These are phyloP conservation scores for Nemapogon koenigi DNA, from an alignment of 2,888 invertebrate species.

Conservation along the genomic window DNA sequence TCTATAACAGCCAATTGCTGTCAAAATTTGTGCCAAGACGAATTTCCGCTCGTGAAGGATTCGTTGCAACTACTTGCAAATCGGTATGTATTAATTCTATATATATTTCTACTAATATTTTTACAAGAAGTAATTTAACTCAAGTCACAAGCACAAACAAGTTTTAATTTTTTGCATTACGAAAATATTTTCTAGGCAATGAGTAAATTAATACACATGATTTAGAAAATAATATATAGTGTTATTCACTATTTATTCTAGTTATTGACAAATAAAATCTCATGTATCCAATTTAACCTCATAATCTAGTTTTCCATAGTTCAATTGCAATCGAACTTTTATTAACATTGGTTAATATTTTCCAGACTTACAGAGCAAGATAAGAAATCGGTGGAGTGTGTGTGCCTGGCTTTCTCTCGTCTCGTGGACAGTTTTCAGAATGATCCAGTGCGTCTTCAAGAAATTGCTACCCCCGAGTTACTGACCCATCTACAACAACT, in stretches of 20 bases:
- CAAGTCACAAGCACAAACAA: too few species aligned
- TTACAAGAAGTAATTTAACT: too few species aligned
- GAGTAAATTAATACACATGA: too few species aligned
- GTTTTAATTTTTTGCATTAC: too few species aligned
- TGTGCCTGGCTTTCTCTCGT: conserved; percentile 94
- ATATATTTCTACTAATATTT: too few species aligned
- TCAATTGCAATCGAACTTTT: not conserved
- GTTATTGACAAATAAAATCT: too few species aligned
- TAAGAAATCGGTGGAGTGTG: conserved; percentile 97
- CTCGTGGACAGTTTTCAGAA: conserved; percentile 96
- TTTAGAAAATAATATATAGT: too few species aligned
- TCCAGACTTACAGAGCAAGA: conserved; percentile 84
- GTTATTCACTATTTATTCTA: too few species aligned
- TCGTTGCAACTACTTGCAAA: conserved; percentile 86
- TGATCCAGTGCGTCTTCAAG: conserved; percentile 88
- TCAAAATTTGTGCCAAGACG: conserved; percentile 90
- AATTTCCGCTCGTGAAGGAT: conserved; percentile 91
- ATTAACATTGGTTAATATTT: too few species aligned
- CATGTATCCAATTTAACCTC: not conserved
- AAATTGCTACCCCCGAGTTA: conserved; percentile 91
- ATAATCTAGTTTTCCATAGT: not conserved
- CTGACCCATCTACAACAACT: conserved; percentile 93
- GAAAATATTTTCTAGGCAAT: too few species aligned
- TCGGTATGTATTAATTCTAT: conserved; percentile 30
- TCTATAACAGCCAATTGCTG: conserved; percentile 98